Conservation (phyloP, 2,888 invertebrate species). For the Agrochola litura region DNA sequence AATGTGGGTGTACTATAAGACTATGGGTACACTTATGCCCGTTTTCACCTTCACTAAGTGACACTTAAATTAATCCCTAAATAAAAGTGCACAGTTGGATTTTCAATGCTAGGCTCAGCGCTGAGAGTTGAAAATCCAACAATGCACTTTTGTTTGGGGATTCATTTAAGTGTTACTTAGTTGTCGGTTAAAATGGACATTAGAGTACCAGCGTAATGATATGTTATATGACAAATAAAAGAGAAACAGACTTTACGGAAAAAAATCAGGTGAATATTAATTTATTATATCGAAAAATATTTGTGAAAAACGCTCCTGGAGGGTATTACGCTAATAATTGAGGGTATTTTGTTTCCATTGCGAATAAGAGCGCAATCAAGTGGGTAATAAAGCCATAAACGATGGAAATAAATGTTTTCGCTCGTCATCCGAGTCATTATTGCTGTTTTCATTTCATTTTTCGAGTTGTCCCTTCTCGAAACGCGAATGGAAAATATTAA, state of each 20-base stretch:
- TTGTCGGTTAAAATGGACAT: too few relatives aligned
- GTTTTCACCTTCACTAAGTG: too few relatives aligned
- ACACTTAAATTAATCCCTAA: too few relatives aligned
- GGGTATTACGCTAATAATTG: constrained; percentile 57
- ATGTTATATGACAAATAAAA: not conserved
- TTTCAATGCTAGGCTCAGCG: too few relatives aligned
- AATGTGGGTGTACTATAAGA: too few relatives aligned
- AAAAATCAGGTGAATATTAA: constrained; percentile 21
- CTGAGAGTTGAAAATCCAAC: too few relatives aligned
- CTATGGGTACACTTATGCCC: too few relatives aligned
- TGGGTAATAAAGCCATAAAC: constrained; percentile 62
- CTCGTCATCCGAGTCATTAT: constrained; percentile 55
- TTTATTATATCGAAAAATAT: constrained; percentile 15
- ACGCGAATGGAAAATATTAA: constrained; percentile 21
- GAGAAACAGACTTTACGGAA: not conserved
- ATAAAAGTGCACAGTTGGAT: too few relatives aligned
- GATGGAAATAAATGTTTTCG: constrained; percentile 63
- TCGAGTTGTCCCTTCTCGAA: constrained; percentile 27
- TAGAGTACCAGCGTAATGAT: too few relatives aligned
- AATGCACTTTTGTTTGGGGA: too few relatives aligned
- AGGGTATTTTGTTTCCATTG: constrained; percentile 56
- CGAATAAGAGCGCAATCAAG: constrained; percentile 60
- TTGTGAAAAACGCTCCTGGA: constrained; percentile 39
- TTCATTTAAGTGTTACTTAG: too few relatives aligned
- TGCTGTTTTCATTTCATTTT: constrained; percentile 48